A percentile compares a stretch with the other conserved stretches of the same genome.
Evolutionary conservation across 2,888 invertebrate species (phyloP).

Genomic region (Pollenia labialis): DNA sequence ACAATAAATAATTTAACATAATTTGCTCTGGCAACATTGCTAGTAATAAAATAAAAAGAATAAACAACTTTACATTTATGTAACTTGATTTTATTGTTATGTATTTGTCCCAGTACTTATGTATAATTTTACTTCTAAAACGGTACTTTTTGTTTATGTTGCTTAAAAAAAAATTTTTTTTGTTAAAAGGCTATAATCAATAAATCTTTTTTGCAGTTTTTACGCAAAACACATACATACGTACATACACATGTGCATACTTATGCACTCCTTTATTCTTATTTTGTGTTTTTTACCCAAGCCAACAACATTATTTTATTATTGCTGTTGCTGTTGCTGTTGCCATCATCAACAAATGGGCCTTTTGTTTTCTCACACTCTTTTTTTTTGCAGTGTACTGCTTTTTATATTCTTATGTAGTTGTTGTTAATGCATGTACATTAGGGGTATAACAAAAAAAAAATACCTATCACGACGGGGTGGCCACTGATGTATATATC

Average conservation of each 20-base stretch:
- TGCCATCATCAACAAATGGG: conserved; percentile 50
- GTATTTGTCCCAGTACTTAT: neutral
- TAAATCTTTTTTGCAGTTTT: conserved; percentile 73
- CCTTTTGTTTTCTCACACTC: conserved; percentile 54
- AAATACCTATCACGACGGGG: too few relatives aligned
- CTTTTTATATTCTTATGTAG: conserved; percentile 36
- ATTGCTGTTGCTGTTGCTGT: conserved; percentile 43
- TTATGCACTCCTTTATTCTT: conserved; percentile 34
- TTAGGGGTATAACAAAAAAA: too few relatives aligned
- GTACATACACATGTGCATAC: conserved; percentile 1
- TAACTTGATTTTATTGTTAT: conserved; percentile 46
- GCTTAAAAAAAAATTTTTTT: too few relatives aligned
- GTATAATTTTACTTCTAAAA: conserved; percentile 7
- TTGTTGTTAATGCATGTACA: conserved; percentile 43
- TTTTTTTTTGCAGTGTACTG: conserved; percentile 4
- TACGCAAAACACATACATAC: too few relatives aligned
- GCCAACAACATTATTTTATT: conserved; percentile 41
- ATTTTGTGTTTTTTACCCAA: conserved; percentile 16
- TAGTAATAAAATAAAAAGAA: conserved; percentile 36
- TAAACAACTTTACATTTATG: conserved; percentile 43
- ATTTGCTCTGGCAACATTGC: conserved; percentile 10
- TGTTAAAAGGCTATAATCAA: conserved; percentile 76
- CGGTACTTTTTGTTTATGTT: conserved; percentile 45
- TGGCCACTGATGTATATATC: too few relatives aligned
- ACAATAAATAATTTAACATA: neutral